Conservation (phyloP, 2,888 invertebrate genomes). For the Drosophila anomalata region DNA sequence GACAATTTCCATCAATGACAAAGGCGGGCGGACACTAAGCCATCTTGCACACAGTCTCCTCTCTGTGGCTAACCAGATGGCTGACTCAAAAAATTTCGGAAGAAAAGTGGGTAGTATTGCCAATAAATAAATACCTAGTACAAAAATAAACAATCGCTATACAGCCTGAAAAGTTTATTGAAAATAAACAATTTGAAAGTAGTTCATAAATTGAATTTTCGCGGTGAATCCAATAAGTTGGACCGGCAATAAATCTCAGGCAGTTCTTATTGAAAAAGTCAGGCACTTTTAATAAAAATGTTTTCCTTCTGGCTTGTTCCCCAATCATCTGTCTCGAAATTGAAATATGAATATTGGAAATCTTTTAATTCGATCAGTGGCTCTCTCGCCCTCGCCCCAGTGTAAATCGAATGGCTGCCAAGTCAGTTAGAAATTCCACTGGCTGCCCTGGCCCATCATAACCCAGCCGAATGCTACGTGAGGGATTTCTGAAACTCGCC, state of each 20-base stretch:
- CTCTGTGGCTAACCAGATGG: conserved; percentile 11
- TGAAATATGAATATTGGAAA: conserved; percentile 37
- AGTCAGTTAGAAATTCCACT: conserved; percentile 43
- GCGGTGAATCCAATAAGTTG: neutral
- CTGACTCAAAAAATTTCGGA: neutral
- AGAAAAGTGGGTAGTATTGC: neutral
- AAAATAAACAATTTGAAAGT: neutral
- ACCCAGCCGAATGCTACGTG: conserved; percentile 54
- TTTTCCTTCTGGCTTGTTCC: conserved; percentile 25
- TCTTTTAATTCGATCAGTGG: conserved; percentile 18
- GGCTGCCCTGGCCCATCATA: conserved; percentile 11
- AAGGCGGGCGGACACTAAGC: conserved; percentile 46
- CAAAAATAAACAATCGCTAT: neutral
- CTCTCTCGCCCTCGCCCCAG: conserved; percentile 21
- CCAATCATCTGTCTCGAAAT: neutral
- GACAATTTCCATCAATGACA: conserved; percentile 67
- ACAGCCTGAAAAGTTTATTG: neutral
- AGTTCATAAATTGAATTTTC: neutral
- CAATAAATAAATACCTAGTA: neutral
- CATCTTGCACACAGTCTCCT: conserved; percentile 16
- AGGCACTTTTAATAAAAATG: conserved; percentile 10
- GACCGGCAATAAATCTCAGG: conserved; percentile 11
- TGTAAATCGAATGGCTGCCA: conserved; percentile 37
- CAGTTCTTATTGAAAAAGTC: neutral
- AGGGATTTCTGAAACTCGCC: conserved; percentile 36